A percentile compares a stretch with the other conserved stretches of the same genome.
These are phyloP conservation scores for Thymallus thymallus DNA, from an alignment of 2,113 vertebrate species.

Conservation along the genomic window DNA sequence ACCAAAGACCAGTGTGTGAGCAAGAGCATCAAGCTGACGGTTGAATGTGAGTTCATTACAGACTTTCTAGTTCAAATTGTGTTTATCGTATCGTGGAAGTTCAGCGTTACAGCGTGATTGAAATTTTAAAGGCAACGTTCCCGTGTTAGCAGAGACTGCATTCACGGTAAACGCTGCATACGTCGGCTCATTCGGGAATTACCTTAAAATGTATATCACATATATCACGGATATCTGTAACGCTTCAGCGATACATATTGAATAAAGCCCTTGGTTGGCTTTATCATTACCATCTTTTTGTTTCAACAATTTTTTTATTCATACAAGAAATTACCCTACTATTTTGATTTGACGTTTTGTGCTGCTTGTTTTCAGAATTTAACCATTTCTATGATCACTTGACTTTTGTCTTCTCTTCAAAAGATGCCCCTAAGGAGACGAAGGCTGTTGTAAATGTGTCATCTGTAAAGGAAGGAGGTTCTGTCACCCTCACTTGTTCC, in stretches of 20 bases:
- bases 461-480: background rate
- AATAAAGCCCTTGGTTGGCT: background rate
- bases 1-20: slow-evolving; percentile 21
- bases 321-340: too few species aligned
- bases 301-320: too few species aligned
- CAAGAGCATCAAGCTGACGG: slow-evolving; percentile 28
- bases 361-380: background rate
- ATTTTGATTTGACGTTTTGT: background rate
- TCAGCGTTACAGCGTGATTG: too few species aligned
- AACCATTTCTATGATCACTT: background rate
- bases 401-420: background rate
- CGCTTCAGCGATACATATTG: too few species aligned
- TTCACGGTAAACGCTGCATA: too few species aligned
- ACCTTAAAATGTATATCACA: too few species aligned
- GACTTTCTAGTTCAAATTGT: slow-evolving; percentile 12
- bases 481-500: slow-evolving; percentile 48
- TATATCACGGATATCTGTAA: too few species aligned
- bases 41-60: slow-evolving; percentile 54
- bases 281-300: background rate
- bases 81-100: too few species aligned
- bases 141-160: too few species aligned
- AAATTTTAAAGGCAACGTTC: too few species aligned
- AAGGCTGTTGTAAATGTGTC: fast-evolving
- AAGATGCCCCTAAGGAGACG: slow-evolving; percentile 53
- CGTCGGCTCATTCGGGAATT: too few species aligned